phyloP scores from a whole-genome alignment of 2,888 invertebrate genomes.

The Pollenia amentaria region DNA sequence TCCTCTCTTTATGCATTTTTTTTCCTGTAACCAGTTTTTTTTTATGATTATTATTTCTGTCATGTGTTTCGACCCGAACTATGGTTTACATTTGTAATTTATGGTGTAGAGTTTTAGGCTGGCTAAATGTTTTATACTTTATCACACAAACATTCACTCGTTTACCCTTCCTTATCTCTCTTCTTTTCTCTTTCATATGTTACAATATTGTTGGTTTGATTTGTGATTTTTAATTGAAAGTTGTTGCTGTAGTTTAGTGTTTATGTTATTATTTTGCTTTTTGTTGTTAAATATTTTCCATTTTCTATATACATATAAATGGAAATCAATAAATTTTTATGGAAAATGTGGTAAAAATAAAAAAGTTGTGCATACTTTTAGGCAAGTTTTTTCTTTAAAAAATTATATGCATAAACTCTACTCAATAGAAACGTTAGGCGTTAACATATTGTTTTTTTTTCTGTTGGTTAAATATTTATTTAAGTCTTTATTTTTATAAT shows the following conservation, averaged over 20 bases:
- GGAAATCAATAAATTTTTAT: slow-evolving; percentile 73
- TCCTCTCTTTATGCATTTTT: background rate
- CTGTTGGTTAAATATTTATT: slow-evolving; percentile 15
- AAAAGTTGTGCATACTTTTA: slow-evolving; percentile 44
- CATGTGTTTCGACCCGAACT: slow-evolving; percentile 33
- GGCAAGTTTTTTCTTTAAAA: slow-evolving; percentile 1
- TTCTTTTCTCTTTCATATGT: slow-evolving; percentile 27
- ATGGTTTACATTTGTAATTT: slow-evolving; percentile 66
- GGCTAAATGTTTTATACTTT: slow-evolving; percentile 43
- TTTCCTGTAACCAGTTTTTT: slow-evolving; percentile 26
- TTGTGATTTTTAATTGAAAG: slow-evolving; percentile 73
- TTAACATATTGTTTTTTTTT: slow-evolving; percentile 42
- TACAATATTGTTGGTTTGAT: slow-evolving; percentile 66
- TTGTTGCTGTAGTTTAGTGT: slow-evolving; percentile 55
- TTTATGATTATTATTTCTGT: slow-evolving; percentile 55
- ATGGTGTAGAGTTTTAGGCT: slow-evolving; percentile 65
- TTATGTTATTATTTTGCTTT: slow-evolving; percentile 26
- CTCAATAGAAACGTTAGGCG: slow-evolving; percentile 27
- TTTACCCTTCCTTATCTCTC: background rate
- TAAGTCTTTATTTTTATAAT: slow-evolving; percentile 24
- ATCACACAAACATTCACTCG: background rate
- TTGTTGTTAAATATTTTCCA: slow-evolving; percentile 39
- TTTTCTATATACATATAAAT: slow-evolving; percentile 54
- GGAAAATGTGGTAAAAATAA: slow-evolving; percentile 45
- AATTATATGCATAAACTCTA: slow-evolving; percentile 9